A percentile compares a stretch with the other conserved stretches of the same genome.
Conservation (phyloP, 2,888 invertebrate genomes). For the Philonicus albiceps region DNA sequence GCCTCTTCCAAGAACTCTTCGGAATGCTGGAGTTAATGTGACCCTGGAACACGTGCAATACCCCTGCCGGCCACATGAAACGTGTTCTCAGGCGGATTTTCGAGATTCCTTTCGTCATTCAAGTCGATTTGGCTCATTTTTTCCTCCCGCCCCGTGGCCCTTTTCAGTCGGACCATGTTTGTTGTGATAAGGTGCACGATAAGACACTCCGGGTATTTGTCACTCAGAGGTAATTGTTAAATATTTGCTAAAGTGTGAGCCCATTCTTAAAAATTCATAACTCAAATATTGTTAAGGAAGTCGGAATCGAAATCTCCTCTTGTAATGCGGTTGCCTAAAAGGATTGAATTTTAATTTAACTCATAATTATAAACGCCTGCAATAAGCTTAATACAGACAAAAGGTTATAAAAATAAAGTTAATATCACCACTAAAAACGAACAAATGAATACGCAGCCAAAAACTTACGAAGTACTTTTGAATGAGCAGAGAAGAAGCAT, state of each 20-base stretch:
- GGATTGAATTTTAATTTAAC: neutral
- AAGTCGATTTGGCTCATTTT: neutral
- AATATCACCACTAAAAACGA: too few species aligned
- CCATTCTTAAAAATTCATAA: neutral
- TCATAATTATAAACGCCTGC: neutral
- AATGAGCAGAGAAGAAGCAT: too few species aligned
- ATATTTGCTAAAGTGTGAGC: slow-evolving; percentile 23
- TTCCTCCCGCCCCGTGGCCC: neutral
- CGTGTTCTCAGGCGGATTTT: slow-evolving; percentile 41
- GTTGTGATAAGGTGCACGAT: slow-evolving; percentile 22
- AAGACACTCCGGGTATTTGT: neutral
- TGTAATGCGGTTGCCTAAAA: neutral
- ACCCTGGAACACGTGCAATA: slow-evolving; percentile 44
- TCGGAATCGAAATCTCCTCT: neutral
- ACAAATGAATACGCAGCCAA: too few species aligned
- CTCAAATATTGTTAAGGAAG: slow-evolving; percentile 11
- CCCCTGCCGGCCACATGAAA: slow-evolving; percentile 37
- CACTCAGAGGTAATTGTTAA: neutral
- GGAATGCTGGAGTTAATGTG: slow-evolving; percentile 30
- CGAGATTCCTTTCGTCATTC: slow-evolving; percentile 36
- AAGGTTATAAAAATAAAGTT: too few species aligned
- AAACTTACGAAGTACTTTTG: too few species aligned
- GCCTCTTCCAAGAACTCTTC: slow-evolving; percentile 31
- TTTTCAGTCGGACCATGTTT: neutral
- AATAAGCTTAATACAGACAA: too few species aligned